Evolutionary conservation across 2,113 vertebrate genomes (phyloP).

Genomic region (Abramis brama): DNA sequence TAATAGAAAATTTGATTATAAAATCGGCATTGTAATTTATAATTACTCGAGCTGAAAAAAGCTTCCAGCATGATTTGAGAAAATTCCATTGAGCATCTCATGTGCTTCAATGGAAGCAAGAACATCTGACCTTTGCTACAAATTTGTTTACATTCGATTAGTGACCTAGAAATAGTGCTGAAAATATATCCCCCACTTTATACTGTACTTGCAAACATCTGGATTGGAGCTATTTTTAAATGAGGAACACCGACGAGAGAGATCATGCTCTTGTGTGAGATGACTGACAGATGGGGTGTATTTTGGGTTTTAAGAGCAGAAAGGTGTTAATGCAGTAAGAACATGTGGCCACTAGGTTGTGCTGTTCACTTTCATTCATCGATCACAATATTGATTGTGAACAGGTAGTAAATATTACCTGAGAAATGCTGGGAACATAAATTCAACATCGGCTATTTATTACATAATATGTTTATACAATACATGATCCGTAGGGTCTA

Average conservation of each 20-base stretch:
- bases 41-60: neutral
- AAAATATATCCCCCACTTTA: neutral
- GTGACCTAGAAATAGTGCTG: neutral
- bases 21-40: no score
- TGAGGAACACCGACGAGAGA: neutral
- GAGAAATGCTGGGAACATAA: neutral
- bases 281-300: neutral
- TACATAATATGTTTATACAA: neutral
- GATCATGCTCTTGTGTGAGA: neutral
- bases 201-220: neutral
- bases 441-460: neutral
- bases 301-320: slow-evolving; percentile 3
- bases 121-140: neutral
- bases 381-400: neutral
- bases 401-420: slow-evolving; percentile 11
- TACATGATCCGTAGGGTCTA: neutral
- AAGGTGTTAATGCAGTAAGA: neutral
- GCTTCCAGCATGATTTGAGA: neutral
- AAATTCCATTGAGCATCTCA: neutral
- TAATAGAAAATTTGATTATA: neutral
- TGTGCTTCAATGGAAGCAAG: neutral
- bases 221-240: slow-evolving; percentile 16
- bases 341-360: slow-evolving; percentile 22
- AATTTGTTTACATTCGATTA: neutral
- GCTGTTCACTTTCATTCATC: slow-evolving; percentile 21